These are phyloP conservation scores for Catharus bicknelli DNA, from an alignment of 2,113 vertebrate genomes.

Conservation along the genomic window DNA sequence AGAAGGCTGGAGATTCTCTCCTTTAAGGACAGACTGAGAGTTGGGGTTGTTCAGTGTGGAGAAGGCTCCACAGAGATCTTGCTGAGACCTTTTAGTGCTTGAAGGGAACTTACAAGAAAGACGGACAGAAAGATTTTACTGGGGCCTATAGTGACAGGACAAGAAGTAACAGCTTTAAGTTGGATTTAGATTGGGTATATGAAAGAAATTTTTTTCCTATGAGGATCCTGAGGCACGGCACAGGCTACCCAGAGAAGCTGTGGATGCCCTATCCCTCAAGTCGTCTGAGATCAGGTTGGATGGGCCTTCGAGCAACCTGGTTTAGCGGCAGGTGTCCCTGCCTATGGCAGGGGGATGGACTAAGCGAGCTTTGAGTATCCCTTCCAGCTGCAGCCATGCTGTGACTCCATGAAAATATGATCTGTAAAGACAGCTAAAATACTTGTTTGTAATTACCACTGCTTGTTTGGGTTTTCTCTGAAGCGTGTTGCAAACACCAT, in stretches of 20 bases:
- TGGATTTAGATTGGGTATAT: not conserved
- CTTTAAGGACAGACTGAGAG: not conserved
- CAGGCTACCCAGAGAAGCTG: not conserved
- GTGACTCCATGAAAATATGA: not conserved
- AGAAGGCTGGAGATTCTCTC: not conserved
- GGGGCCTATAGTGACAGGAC: not conserved
- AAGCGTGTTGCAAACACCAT: not conserved
- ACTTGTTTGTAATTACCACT: not conserved
- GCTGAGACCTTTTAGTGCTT: not conserved
- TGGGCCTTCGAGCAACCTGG: not conserved
- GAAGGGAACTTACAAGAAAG: not conserved
- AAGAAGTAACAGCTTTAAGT: not conserved
- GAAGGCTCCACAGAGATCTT: not conserved
- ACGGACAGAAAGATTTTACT: not conserved
- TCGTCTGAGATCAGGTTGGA: not conserved
- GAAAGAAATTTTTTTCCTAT: accelerated
- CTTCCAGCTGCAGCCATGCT: not conserved
- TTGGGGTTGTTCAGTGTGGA: not conserved
- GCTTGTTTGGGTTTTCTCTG: not conserved
- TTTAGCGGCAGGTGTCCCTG: not conserved
- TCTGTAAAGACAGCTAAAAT: not conserved
- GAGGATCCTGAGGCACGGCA: accelerated
- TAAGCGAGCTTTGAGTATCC: not conserved
- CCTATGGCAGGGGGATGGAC: no score
- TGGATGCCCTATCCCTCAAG: not conserved